Conservation (phyloP, 2,113 vertebrate genomes). For the Nothoprocta pentlandii region DNA sequence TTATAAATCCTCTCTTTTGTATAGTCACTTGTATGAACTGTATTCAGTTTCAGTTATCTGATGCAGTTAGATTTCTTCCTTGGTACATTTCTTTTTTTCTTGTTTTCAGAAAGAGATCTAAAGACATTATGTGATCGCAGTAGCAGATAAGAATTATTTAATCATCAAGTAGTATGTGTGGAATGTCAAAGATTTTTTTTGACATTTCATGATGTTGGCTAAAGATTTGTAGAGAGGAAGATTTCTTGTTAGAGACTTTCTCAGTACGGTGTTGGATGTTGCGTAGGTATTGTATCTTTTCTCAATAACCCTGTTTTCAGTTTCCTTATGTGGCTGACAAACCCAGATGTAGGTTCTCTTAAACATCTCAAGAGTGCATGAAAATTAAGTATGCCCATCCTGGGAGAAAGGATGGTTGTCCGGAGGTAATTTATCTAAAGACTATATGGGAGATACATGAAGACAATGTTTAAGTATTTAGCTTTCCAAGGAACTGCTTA, state of each 20-base stretch:
- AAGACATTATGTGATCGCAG: neutral
- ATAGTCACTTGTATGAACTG: neutral
- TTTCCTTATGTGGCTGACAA: neutral
- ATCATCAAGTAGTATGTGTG: neutral
- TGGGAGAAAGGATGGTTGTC: neutral
- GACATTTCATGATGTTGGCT: neutral
- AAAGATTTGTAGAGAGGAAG: neutral
- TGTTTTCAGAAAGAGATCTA: neutral
- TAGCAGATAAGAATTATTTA: neutral
- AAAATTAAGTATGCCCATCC: neutral
- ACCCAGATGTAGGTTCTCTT: neutral
- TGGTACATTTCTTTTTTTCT: neutral
- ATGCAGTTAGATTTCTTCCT: neutral
- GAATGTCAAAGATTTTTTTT: neutral
- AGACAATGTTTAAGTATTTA: neutral
- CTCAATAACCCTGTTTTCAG: accelerated
- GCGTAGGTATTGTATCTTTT: neutral
- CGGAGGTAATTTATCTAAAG: neutral
- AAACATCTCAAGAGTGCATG: neutral
- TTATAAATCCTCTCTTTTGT: accelerated
- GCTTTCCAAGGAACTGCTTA: neutral
- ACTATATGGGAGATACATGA: no score
- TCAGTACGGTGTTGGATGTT: neutral
- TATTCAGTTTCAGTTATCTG: neutral
- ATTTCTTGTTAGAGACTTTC: neutral